Evolutionary conservation across 53 echinoderm and acorn worm species (phyloP).

Genomic region (Hippasteria phrygiana): DNA sequence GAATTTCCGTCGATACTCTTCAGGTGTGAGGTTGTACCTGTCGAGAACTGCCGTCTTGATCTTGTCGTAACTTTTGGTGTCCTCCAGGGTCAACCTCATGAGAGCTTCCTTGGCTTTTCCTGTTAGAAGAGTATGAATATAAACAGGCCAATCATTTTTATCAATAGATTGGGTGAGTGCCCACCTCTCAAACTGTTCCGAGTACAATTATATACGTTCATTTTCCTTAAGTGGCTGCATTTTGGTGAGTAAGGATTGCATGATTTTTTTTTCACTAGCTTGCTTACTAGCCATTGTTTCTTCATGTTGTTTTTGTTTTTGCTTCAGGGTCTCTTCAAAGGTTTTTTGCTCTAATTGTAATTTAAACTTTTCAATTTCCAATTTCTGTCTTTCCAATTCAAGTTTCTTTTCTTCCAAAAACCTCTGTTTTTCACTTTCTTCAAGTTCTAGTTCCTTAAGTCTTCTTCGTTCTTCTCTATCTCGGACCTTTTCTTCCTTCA

Average conservation of each 20-base stretch:
- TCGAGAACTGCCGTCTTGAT: no score
- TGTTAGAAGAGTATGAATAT: background rate
- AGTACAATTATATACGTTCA: background rate
- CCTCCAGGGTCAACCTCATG: background rate
- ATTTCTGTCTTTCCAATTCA: no score
- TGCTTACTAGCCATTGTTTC: background rate
- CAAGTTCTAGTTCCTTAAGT: no score
- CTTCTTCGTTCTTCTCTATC: no score
- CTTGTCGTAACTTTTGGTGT: conserved; percentile 10
- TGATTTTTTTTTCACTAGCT: background rate
- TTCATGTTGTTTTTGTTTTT: background rate
- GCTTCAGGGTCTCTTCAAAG: background rate
- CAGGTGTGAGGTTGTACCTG: conserved; percentile 21
- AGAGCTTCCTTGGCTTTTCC: conserved; percentile 6
- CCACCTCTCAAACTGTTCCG: conserved; percentile 1
- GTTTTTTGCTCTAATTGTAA: background rate
- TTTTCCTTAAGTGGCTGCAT: conserved; percentile 16
- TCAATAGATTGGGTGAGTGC: background rate
- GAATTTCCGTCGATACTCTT: conserved; percentile 13
- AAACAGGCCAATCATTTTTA: background rate
- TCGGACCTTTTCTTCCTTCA: no score
- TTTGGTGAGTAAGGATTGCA: conserved; percentile 2
- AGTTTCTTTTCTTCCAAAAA: no score
- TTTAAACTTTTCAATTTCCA: background rate
- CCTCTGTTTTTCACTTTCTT: no score